phyloP scores from a whole-genome alignment of 2,888 invertebrate genomes.

The Nudaria mundana region DNA sequence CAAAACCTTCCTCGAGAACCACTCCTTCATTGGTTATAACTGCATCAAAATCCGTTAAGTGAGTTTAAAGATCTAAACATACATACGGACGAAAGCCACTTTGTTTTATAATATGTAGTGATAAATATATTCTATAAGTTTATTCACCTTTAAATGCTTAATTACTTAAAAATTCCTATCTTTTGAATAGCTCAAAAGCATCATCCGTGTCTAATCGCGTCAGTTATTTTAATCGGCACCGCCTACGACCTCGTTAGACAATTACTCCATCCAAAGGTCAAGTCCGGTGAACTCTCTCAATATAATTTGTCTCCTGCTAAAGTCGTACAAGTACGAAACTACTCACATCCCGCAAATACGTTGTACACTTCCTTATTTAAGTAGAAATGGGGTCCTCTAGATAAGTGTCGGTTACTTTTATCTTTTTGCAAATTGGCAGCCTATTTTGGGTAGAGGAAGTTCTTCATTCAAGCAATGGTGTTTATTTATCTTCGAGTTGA shows the following conservation, averaged over 20 bases:
- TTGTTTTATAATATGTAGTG: too few species aligned
- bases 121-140: too few species aligned
- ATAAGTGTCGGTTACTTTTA: slow-evolving; percentile 1
- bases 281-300: slow-evolving; percentile 64
- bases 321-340: slow-evolving; percentile 18
- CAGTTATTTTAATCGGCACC: slow-evolving; percentile 37
- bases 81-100: too few species aligned
- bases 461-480: too few species aligned
- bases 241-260: slow-evolving; percentile 34
- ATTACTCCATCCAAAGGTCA: slow-evolving; percentile 57
- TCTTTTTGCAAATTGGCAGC: too few species aligned
- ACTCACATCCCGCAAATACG: slow-evolving; percentile 29
- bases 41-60: too few species aligned
- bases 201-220: slow-evolving; percentile 33
- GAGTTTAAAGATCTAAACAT: too few species aligned
- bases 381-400: slow-evolving; percentile 4
- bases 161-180: slow-evolving; percentile 4
- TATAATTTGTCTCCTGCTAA: slow-evolving; percentile 44
- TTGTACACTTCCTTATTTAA: slow-evolving; percentile 30
- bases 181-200: slow-evolving; percentile 20
- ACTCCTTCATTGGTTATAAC: too few species aligned
- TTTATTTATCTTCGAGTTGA: too few species aligned
- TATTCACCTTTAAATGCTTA: background rate
- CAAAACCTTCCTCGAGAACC: too few species aligned
- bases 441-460: background rate